Evolutionary conservation across 2,113 vertebrate genomes (phyloP).

Genomic region (Equus przewalskii): DNA sequence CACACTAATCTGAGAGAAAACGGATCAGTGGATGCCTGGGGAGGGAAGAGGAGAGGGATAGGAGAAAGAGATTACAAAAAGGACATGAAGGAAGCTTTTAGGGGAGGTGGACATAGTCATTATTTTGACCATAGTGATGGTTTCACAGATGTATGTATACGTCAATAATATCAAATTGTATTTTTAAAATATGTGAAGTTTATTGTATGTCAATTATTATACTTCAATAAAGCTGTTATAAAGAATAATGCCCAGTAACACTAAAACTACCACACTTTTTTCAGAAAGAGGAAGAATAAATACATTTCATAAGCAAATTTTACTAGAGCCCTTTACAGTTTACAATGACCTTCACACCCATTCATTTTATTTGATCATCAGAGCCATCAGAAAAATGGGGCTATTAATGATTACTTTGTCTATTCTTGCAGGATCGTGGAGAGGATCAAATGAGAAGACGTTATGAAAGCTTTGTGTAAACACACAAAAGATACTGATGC

Average conservation of each 20-base stretch:
- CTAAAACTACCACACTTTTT: conserved; percentile 26
- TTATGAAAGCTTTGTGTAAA: neutral
- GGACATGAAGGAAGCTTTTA: neutral
- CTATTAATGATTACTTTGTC: conserved; percentile 21
- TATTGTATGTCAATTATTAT: conserved; percentile 27
- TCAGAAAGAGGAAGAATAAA: conserved; percentile 30
- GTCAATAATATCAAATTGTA: neutral
- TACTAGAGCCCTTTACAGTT: conserved; percentile 14
- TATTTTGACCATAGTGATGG: conserved; percentile 18
- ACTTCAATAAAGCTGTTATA: neutral
- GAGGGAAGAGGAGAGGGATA: neutral
- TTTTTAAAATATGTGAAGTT: conserved; percentile 33
- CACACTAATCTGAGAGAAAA: conserved; percentile 46
- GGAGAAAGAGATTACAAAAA: neutral
- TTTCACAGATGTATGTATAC: neutral
- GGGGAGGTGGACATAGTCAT: neutral
- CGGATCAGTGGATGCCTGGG: neutral
- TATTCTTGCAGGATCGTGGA: neutral
- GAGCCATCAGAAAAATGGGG: conserved; percentile 39
- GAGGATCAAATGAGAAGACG: neutral
- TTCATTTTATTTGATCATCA: conserved; percentile 36
- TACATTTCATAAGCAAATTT: conserved; percentile 55
- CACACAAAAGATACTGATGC: neutral
- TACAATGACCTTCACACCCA: neutral
- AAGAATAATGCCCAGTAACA: neutral